Conservation (phyloP, 2,888 invertebrate genomes). For the Pristionchus japonicus region DNA sequence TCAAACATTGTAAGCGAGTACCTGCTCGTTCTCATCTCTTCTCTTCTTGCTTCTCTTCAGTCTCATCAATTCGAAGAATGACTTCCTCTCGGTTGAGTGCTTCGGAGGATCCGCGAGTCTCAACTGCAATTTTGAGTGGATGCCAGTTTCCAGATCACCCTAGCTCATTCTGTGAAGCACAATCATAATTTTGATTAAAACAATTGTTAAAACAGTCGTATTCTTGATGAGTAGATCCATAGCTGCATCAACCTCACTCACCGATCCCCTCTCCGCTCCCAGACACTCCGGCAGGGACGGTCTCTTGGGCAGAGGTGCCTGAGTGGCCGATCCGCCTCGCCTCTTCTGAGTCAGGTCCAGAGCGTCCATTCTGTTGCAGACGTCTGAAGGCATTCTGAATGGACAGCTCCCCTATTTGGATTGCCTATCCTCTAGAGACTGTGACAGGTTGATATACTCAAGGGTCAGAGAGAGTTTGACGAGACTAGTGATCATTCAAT, state of each 20-base stretch:
- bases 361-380: background rate
- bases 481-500: background rate
- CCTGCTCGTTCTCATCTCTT: background rate
- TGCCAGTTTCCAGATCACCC: no score
- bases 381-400: conserved; percentile 35
- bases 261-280: background rate
- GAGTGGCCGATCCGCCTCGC: background rate
- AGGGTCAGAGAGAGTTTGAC: background rate
- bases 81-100: background rate
- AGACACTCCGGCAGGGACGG: conserved; percentile 24
- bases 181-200: no score
- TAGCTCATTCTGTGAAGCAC: no score
- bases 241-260: background rate
- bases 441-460: no score
- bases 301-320: conserved; percentile 25
- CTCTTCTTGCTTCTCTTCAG: background rate
- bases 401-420: no score
- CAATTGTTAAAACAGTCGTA: no score
- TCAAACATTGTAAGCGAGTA: no score
- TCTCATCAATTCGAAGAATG: background rate
- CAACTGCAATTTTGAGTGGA: background rate
- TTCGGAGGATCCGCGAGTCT: background rate
- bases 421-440: no score
- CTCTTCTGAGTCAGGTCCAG: conserved; percentile 33
- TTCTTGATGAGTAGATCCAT: no score